Percentiles rank a stretch among this genome's conserved stretches.
These are phyloP conservation scores for Platichthys flesus DNA, from an alignment of 2,113 vertebrate species.

Conservation along the genomic window DNA sequence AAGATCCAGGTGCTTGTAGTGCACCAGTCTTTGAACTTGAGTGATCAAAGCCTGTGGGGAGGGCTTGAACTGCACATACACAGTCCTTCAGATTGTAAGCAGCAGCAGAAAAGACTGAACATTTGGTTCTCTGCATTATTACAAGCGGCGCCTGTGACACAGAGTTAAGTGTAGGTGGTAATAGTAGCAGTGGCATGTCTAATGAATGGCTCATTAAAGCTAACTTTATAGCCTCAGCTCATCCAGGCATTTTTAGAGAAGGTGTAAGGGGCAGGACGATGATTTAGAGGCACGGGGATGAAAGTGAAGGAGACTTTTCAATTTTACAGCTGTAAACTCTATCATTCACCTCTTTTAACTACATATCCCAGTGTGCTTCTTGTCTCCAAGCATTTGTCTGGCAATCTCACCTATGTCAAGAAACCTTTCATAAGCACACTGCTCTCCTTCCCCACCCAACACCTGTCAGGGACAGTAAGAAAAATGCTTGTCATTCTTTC, in stretches of 20 bases:
- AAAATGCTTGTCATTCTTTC: not conserved
- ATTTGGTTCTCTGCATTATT: not conserved
- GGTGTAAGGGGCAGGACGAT: constrained; percentile 15
- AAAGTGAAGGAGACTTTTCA: constrained; percentile 36
- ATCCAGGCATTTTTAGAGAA: constrained; percentile 23
- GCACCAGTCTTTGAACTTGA: constrained; percentile 56
- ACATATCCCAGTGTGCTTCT: not conserved
- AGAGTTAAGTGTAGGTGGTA: constrained; percentile 25
- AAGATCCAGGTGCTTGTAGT: constrained; percentile 66
- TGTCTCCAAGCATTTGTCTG: constrained; percentile 4
- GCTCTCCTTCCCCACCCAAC: no score
- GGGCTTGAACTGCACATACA: constrained; percentile 15
- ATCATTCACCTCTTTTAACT: constrained; percentile 33
- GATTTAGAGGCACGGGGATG: constrained; percentile 46
- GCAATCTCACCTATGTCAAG: no score
- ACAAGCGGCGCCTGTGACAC: constrained; percentile 17
- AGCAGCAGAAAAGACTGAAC: not conserved
- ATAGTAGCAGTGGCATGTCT: constrained; percentile 1
- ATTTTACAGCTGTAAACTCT: constrained; percentile 22
- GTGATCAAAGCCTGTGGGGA: constrained; percentile 54
- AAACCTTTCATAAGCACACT: no score
- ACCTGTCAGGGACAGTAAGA: not conserved
- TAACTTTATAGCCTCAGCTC: constrained; percentile 10
- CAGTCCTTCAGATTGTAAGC: constrained; percentile 3
- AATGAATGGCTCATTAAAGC: constrained; percentile 35